Conservation (phyloP, 2,113 vertebrate genomes). For the Hypomesus transpacificus region DNA sequence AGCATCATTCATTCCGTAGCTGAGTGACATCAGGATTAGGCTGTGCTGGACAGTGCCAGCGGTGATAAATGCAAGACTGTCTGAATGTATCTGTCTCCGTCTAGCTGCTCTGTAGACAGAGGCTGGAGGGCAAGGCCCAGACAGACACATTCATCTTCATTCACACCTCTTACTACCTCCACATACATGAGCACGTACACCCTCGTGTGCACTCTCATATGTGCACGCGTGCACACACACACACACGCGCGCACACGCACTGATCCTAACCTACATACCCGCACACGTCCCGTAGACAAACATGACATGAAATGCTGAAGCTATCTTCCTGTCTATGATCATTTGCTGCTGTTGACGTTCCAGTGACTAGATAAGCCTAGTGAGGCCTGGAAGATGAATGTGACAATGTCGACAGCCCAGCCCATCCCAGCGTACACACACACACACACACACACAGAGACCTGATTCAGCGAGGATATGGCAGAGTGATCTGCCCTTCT, state of each 20-base stretch:
- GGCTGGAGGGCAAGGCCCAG: background rate
- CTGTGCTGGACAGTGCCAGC: slow-evolving; percentile 24
- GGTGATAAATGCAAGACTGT: slow-evolving; percentile 28
- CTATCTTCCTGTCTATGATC: slow-evolving; percentile 55
- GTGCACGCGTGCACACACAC: slow-evolving; percentile 12
- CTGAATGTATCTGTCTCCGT: slow-evolving; percentile 10
- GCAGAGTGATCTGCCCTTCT: slow-evolving; percentile 51
- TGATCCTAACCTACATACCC: slow-evolving; percentile 7
- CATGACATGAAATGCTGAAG: slow-evolving; percentile 27
- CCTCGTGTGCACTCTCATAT: background rate
- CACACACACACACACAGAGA: slow-evolving; percentile 42
- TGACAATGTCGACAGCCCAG: slow-evolving; percentile 37
- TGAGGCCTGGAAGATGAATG: slow-evolving; percentile 53
- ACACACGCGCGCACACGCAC: background rate
- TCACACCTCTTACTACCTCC: background rate
- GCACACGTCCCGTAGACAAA: slow-evolving; percentile 5
- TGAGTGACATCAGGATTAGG: slow-evolving; percentile 22
- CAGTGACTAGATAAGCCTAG: slow-evolving; percentile 46
- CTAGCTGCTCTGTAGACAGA: slow-evolving; percentile 11
- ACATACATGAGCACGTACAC: slow-evolving; percentile 8
- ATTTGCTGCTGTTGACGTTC: slow-evolving; percentile 46
- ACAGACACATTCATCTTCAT: slow-evolving; percentile 13
- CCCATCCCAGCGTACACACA: slow-evolving; percentile 23
- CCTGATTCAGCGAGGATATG: slow-evolving; percentile 57
- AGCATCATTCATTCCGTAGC: slow-evolving; percentile 35